These are phyloP conservation scores for Dicyrtomina minuta DNA, from an alignment of 2,888 invertebrate genomes.

Conservation along the genomic window DNA sequence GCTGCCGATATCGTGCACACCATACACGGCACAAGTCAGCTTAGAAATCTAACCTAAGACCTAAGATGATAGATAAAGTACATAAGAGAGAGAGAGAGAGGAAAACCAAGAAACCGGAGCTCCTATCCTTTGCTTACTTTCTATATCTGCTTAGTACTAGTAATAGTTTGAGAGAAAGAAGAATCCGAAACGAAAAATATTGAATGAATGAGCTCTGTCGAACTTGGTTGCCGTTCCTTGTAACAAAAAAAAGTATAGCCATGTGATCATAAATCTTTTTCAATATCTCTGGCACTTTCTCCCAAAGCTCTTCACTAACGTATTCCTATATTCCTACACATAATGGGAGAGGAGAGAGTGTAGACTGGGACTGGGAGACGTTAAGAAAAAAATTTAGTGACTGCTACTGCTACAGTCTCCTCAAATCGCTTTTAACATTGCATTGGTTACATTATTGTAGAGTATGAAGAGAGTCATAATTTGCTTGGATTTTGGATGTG, in stretches of 20 bases:
- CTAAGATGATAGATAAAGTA: neutral
- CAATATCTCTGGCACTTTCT: slow-evolving; percentile 31
- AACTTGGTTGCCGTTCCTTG: slow-evolving; percentile 22
- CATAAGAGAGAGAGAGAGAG: neutral
- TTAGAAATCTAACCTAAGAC: no score
- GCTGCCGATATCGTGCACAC: no score
- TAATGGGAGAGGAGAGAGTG: neutral
- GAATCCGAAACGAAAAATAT: slow-evolving; percentile 24
- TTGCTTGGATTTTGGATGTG: neutral
- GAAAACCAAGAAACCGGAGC: slow-evolving; percentile 4
- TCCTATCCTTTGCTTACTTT: neutral
- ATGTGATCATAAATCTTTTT: slow-evolving; percentile 32
- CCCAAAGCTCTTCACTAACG: slow-evolving; percentile 22
- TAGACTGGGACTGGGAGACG: neutral
- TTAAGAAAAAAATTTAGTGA: neutral
- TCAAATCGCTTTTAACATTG: no score
- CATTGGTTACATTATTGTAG: neutral
- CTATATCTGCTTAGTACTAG: neutral
- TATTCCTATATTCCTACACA: neutral
- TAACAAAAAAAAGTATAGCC: slow-evolving; percentile 30
- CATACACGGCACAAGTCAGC: no score
- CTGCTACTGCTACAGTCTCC: no score
- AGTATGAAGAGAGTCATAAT: neutral
- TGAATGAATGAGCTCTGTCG: slow-evolving; percentile 37
- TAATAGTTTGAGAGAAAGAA: slow-evolving; percentile 2